phyloP scores from a whole-genome alignment of 2,113 vertebrate genomes.

The Proterorhinus semilunaris region DNA sequence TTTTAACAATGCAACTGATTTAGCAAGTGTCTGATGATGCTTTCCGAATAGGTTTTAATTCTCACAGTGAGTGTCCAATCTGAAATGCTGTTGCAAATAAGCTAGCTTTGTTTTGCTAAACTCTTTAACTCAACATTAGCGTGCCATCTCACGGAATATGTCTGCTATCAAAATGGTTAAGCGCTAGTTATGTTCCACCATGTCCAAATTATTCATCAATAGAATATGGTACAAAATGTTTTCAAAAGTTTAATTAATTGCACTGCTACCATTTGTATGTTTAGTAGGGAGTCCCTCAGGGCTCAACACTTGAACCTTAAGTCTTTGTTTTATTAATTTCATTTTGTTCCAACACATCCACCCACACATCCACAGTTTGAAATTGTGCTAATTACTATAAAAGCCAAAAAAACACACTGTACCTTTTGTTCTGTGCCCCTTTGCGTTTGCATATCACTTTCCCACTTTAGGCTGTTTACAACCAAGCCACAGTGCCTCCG shows the following conservation, averaged over 20 bases:
- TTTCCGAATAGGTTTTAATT: no score
- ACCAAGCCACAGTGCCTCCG: neutral
- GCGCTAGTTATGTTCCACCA: no score
- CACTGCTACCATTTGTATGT: neutral
- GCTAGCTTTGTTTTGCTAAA: no score
- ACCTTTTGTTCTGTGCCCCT: neutral
- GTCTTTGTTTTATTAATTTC: neutral
- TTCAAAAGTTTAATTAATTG: neutral
- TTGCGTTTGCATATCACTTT: neutral
- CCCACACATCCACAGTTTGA: neutral
- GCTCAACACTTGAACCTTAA: neutral
- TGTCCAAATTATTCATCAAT: no score
- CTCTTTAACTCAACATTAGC: no score
- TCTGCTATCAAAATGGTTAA: no score
- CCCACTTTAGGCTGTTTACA: neutral
- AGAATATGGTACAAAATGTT: no score
- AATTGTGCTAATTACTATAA: slow-evolving; percentile 1
- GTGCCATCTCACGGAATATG: no score
- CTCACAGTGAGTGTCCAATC: no score
- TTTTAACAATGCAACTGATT: no score
- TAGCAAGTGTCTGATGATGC: no score
- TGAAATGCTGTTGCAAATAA: no score
- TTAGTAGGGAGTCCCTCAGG: neutral
- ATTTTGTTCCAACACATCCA: slow-evolving; percentile 1
- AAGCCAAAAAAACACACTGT: neutral